phyloP scores from a whole-genome alignment of 2,888 invertebrate genomes.

The Gymnosoma rotundatum region DNA sequence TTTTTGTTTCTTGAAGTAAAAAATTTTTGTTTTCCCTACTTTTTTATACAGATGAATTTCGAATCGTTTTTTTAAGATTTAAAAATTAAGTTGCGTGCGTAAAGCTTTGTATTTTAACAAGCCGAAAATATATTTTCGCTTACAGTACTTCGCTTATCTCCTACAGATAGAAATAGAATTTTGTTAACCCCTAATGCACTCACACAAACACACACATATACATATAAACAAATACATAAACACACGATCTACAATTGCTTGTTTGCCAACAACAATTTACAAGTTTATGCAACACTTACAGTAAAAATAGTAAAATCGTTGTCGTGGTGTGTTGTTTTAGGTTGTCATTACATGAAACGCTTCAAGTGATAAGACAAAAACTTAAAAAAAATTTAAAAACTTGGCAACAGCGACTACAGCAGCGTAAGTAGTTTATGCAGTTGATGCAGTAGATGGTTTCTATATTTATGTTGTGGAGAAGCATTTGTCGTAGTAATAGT shows the following conservation, averaged over 20 bases:
- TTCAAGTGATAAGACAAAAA: slow-evolving; percentile 66
- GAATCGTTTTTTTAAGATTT: no score
- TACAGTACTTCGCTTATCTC: no score
- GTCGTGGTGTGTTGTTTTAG: slow-evolving; percentile 67
- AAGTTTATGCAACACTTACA: slow-evolving; percentile 67
- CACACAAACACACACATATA: background rate
- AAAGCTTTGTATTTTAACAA: no score
- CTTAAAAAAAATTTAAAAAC: slow-evolving; percentile 20
- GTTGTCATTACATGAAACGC: slow-evolving; percentile 69
- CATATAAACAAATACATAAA: background rate
- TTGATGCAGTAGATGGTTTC: background rate
- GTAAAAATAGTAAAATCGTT: slow-evolving; percentile 18
- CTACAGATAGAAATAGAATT: no score
- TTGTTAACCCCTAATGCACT: no score
- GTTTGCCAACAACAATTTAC: slow-evolving; percentile 76
- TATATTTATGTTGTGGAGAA: slow-evolving; percentile 33
- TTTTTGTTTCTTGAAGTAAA: no score
- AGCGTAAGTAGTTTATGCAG: slow-evolving; percentile 6
- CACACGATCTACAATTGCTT: slow-evolving; percentile 45
- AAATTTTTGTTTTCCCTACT: no score
- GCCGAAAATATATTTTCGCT: no score
- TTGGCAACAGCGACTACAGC: slow-evolving; percentile 10
- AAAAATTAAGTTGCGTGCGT: no score
- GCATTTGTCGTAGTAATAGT: slow-evolving; percentile 39
- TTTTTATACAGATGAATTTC: no score